A percentile compares a stretch with the other conserved stretches of the same genome.
These are phyloP conservation scores for Zaprionus ghesquierei DNA, from an alignment of 1,140 invertebrate genomes.

Conservation along the genomic window DNA sequence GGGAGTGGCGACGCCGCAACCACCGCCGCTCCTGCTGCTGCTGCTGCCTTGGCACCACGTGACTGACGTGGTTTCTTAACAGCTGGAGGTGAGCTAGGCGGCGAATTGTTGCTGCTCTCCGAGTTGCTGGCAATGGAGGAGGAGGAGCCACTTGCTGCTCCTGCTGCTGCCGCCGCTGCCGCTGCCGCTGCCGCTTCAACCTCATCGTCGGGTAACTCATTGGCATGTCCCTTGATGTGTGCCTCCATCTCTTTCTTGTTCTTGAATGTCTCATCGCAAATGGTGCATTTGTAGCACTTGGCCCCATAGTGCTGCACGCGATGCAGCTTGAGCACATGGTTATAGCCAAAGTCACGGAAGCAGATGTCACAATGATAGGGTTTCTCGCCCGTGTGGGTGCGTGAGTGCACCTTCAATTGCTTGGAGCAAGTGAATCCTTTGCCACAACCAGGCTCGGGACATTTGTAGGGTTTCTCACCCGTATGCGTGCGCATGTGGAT, in stretches of 20 bases:
- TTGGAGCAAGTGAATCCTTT: slow-evolving; percentile 96
- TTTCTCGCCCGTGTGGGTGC: slow-evolving; percentile 94
- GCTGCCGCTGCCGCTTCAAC: slow-evolving; percentile 74
- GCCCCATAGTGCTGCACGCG: slow-evolving; percentile 95
- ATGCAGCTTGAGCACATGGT: slow-evolving; percentile 93
- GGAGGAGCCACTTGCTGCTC: slow-evolving; percentile 22
- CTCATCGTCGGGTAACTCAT: slow-evolving; percentile 84
- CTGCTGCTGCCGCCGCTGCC: slow-evolving; percentile 29
- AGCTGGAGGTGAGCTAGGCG: slow-evolving; percentile 76
- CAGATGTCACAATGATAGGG: slow-evolving; percentile 87
- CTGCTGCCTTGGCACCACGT: slow-evolving; percentile 28
- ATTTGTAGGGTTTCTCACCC: slow-evolving; percentile 95
- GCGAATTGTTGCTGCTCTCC: slow-evolving; percentile 64
- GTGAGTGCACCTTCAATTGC: slow-evolving; percentile 92
- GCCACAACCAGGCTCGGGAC: slow-evolving; percentile 89
- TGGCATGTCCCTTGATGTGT: slow-evolving; percentile 94
- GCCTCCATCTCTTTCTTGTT: slow-evolving; percentile 94
- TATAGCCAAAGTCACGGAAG: slow-evolving; percentile 90
- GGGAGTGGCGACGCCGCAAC: slow-evolving; percentile 44
- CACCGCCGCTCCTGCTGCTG: slow-evolving; percentile 2
- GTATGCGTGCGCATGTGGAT: slow-evolving; percentile 95
- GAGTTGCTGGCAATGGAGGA: slow-evolving; percentile 58
- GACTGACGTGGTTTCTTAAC: slow-evolving; percentile 64
- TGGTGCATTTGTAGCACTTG: slow-evolving; percentile 95
- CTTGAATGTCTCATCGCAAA: slow-evolving; percentile 93